Conservation (phyloP, 2,888 invertebrate species). For the Silvanus unidentatus region DNA sequence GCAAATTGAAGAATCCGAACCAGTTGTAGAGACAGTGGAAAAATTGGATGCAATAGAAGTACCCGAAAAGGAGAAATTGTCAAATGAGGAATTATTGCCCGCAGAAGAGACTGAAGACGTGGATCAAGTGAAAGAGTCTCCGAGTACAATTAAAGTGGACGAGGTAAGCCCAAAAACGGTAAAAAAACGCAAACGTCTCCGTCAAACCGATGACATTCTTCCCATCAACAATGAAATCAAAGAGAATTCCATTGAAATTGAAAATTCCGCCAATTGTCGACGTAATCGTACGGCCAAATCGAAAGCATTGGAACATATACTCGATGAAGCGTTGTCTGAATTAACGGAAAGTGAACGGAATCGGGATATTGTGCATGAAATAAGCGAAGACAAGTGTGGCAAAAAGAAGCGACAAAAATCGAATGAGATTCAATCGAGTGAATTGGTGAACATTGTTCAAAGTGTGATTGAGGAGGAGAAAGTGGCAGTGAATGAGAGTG, state of each 20-base stretch:
- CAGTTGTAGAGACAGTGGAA: background rate
- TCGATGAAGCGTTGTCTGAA: conserved; percentile 27
- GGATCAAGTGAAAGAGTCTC: background rate
- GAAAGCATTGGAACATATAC: conserved; percentile 30
- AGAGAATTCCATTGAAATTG: background rate
- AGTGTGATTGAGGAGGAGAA: background rate
- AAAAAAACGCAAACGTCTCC: background rate
- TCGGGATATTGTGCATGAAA: background rate
- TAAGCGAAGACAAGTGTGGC: background rate
- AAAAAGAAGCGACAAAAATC: conserved; percentile 1
- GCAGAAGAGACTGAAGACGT: background rate
- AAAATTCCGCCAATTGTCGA: background rate
- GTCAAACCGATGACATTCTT: background rate
- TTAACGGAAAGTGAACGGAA: conserved; percentile 18
- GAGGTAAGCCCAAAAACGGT: background rate
- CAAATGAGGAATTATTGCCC: background rate
- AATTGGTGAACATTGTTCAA: background rate
- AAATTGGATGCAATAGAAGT: background rate
- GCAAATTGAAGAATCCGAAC: conserved; percentile 7
- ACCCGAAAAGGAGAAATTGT: background rate
- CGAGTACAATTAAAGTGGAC: background rate
- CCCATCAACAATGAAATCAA: conserved; percentile 2
- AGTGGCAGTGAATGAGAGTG: background rate
- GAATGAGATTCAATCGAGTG: background rate
- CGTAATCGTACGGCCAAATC: conserved; percentile 24